phyloP scores from a whole-genome alignment of 2,113 vertebrate species.

The Pogona vitticeps region DNA sequence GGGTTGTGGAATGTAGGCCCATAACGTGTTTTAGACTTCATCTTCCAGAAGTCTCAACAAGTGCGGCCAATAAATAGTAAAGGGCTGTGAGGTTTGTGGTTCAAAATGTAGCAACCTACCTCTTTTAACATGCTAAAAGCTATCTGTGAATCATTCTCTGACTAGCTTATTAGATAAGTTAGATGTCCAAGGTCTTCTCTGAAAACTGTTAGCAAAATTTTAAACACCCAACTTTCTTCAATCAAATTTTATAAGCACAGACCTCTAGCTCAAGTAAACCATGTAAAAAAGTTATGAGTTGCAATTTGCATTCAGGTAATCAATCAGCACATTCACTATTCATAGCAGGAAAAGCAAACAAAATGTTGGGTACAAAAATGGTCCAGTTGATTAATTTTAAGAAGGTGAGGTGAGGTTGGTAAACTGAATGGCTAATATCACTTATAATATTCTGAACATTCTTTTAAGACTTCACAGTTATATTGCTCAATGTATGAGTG shows the following conservation, averaged over 20 bases:
- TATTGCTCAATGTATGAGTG: no score
- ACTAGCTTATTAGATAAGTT: background rate
- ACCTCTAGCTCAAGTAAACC: background rate
- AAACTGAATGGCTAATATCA: background rate
- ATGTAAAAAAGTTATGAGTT: conserved; percentile 18
- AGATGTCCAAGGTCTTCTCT: background rate
- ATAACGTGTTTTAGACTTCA: no score
- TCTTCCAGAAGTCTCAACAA: no score
- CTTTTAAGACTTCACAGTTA: background rate
- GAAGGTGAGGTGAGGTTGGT: background rate
- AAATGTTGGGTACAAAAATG: conserved; percentile 12
- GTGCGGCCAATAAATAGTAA: no score
- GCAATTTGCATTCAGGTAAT: conserved; percentile 7
- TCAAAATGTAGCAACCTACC: no score
- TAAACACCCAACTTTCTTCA: conserved; percentile 23
- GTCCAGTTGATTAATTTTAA: background rate
- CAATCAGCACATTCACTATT: conserved; percentile 24
- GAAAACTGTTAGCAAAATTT: background rate
- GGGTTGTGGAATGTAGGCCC: no score
- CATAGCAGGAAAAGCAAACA: conserved; percentile 9
- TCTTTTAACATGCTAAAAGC: background rate
- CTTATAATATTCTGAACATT: background rate
- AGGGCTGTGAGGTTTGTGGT: no score
- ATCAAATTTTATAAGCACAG: background rate
- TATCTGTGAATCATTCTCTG: background rate